Base-by-base conservation (phyloP, 2,888 invertebrate genomes). In the Tinea semifulvella region DNA sequence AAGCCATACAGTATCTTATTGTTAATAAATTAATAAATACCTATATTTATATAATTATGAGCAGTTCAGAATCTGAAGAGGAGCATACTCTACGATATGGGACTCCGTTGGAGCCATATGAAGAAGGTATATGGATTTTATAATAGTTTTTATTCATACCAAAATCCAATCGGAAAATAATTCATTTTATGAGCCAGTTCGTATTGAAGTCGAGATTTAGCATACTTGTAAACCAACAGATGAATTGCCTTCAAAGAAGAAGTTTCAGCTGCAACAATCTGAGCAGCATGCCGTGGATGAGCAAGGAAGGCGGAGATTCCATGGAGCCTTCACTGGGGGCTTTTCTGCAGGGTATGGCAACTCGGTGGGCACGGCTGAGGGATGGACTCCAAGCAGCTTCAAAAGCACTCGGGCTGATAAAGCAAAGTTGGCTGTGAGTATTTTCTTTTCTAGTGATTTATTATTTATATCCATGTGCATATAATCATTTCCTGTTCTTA, bases 291-390 rank as follows among this genome's bases (percentile, higher is more conserved):
- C 93, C 0, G 89, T 88, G 42, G 98, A 98, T 67, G 90, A 88
- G 20, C 89, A 93, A 61, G 98, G 98, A 0, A 83, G 92, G 46
- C 84, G 95, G 6, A 77, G 98, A 55, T 99, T 99, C 68, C 99
- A 99, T 71, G 99, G 99, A 5, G 99, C 99, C 0, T 99, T 99
- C 63, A 99, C 98, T 0, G 99, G 99, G 0, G 96, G 86, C 2
- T 99, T 98, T 66, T 96, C 97, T 10, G 99, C 99, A 0, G 99
- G 99, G 0, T 98, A 93, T 61, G 98, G 92, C 63, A 99, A 99
- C 63, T 91, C 96, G 0, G 99, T 99, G 14, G 98, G 97, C 0
- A 92, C 96, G 0, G 86, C 92, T 51, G 97, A 98, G 81, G 98
- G 98, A 42, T 99, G 96, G 94, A 85, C 86, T 7, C 99, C 98